These are phyloP conservation scores for Carcina quercana DNA, from an alignment of 2,888 invertebrate species.

Conservation along the genomic window DNA sequence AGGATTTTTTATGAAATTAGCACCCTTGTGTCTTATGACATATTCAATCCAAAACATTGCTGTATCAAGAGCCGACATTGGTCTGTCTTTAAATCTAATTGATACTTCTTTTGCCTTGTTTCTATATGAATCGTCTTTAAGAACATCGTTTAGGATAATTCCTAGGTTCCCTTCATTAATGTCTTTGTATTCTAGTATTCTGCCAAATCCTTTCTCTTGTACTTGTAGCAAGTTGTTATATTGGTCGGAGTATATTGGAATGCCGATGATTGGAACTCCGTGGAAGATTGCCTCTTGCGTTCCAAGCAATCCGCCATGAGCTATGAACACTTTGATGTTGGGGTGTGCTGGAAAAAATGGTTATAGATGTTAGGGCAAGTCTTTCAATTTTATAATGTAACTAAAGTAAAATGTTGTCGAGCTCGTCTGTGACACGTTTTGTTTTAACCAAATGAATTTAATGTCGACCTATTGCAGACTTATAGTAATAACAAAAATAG, in stretches of 20 bases:
- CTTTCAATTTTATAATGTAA: too few relatives aligned
- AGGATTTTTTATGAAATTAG: constrained; percentile 64
- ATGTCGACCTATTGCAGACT: too few relatives aligned
- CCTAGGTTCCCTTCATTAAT: constrained; percentile 52
- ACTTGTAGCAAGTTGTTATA: constrained; percentile 60
- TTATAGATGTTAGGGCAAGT: too few relatives aligned
- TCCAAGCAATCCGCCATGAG: constrained; percentile 79
- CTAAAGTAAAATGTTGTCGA: too few relatives aligned
- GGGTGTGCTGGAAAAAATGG: constrained; percentile 72
- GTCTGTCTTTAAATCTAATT: constrained; percentile 66
- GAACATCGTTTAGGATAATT: constrained; percentile 40
- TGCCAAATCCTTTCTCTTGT: constrained; percentile 52
- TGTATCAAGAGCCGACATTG: constrained; percentile 59
- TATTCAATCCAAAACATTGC: constrained; percentile 75
- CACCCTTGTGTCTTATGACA: constrained; percentile 70
- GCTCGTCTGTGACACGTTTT: too few relatives aligned
- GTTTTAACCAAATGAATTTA: too few relatives aligned
- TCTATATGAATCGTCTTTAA: constrained; percentile 45
- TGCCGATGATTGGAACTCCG: constrained; percentile 70
- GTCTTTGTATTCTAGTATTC: constrained; percentile 51
- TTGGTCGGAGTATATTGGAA: constrained; percentile 69
- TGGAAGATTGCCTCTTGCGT: constrained; percentile 76
- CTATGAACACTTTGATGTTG: constrained; percentile 75
- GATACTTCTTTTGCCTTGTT: constrained; percentile 51
- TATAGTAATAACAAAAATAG: too few relatives aligned